phyloP scores from a whole-genome alignment of 2,888 invertebrate species.

The Thera obeliscata region DNA sequence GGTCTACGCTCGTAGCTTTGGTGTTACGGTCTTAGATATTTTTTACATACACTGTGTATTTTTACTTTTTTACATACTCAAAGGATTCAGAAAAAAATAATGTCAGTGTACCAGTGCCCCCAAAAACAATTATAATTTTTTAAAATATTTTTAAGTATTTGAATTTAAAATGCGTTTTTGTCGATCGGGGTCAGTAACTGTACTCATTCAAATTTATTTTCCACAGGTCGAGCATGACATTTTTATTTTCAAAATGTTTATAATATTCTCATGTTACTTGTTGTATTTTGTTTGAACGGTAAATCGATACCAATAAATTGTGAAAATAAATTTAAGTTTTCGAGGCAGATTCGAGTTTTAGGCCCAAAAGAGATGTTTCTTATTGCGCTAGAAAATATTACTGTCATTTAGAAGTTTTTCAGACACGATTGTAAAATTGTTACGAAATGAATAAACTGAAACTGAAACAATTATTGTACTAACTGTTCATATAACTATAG shows the following conservation, averaged over 20 bases:
- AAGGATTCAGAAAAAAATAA: neutral
- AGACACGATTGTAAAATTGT: too few species aligned
- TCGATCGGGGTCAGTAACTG: slow-evolving; percentile 30
- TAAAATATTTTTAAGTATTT: slow-evolving; percentile 3
- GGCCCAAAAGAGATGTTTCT: neutral
- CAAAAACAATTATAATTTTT: slow-evolving; percentile 15
- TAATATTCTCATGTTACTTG: slow-evolving; percentile 16
- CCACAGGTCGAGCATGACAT: slow-evolving; percentile 19
- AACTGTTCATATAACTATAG: too few species aligned
- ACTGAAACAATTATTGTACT: too few species aligned
- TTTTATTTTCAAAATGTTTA: slow-evolving; percentile 23
- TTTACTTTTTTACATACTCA: neutral
- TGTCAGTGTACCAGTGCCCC: neutral
- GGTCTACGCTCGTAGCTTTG: slow-evolving; percentile 4
- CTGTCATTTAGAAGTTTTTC: too few species aligned
- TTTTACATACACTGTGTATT: neutral
- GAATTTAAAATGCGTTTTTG: slow-evolving; percentile 17
- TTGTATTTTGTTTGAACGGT: slow-evolving; percentile 6
- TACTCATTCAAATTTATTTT: slow-evolving; percentile 21
- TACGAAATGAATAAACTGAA: too few species aligned
- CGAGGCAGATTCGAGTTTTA: neutral
- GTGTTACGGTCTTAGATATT: neutral
- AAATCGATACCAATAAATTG: slow-evolving; percentile 17
- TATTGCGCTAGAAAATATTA: neutral
- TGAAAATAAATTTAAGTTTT: neutral